Evolutionary conservation across 2,888 invertebrate species (phyloP).

Genomic region (Arge pagana): DNA sequence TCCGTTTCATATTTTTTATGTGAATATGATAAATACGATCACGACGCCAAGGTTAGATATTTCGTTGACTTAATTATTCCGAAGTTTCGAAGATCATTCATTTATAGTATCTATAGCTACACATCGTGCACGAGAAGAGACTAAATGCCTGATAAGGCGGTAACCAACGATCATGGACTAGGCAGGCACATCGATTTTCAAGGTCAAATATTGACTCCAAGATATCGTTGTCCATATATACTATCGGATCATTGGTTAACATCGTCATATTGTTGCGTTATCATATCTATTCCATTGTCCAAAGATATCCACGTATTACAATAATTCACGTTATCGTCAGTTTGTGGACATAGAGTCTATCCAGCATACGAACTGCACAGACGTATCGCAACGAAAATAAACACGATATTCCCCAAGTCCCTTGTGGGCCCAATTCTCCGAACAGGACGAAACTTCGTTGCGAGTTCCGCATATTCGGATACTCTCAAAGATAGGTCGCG

Average conservation of each 20-base stretch:
- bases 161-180: constrained; percentile 10
- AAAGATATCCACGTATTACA: constrained; percentile 5
- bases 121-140: background rate
- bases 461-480: too few species aligned
- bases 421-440: background rate
- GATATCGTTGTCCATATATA: constrained; percentile 13
- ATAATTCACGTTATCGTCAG: constrained; percentile 11
- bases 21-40: too few species aligned
- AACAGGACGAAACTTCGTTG: too few species aligned
- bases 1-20: too few species aligned
- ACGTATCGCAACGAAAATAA: constrained; percentile 4
- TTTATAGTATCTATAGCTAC: background rate
- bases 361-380: background rate
- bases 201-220: constrained; percentile 11
- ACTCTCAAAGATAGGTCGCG: too few species aligned
- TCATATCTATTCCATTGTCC: constrained; percentile 8
- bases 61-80: too few species aligned
- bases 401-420: background rate
- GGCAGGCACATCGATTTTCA: constrained; percentile 12
- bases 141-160: constrained; percentile 4
- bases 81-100: too few species aligned
- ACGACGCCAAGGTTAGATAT: too few species aligned
- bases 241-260: constrained; percentile 12
- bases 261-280: constrained; percentile 13
- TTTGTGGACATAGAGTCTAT: constrained; percentile 8